Evolutionary conservation across 2,888 invertebrate genomes (phyloP), one percentile per base, ranked within the genome.

Genomic region (Xestia c-nigrum): DNA sequence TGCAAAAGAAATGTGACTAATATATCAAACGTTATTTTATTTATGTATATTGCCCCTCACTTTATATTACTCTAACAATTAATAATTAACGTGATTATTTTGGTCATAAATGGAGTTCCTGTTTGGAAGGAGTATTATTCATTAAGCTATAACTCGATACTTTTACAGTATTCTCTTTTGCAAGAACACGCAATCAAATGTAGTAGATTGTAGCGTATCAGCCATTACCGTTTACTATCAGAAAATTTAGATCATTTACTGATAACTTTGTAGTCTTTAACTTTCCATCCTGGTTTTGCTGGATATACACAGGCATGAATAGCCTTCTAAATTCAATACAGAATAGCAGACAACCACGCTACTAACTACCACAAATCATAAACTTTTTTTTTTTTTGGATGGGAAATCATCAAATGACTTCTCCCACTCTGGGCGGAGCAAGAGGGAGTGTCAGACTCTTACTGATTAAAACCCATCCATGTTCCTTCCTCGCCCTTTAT

Each of bases 41-140:
- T 81, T 76, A 81, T 75, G 75, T 31, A 16, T 40, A 43, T 43
- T 59, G 40, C 65, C 3, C n/a, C 19, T 70, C 80, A 40, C 10
- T 80, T 61, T 14, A 43, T 19, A 76, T 72, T 59, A 47, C 59
- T 59, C 5, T 7, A 68, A 40, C 38, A 40, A 47, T 80, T 63
- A 64, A 76, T 76, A 12, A 67, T 57, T 24, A 67, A 38, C 14
- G 43, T 55, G 24, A 21, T 38, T 61, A 12, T 12, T 40, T 61
- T 31, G 63, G 14, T 21, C 46, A 76, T 67, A 57, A 61, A 67
- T 50, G 14, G 9, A 10, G 9, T 69, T 63, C n/a, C 31, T 80
- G 24, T 3, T 6, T 52, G 19, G 16, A 55, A 5, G 16, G 67
- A 63, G 4, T 67, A 40, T 68, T 64, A 74, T 68, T 68, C 46